A percentile compares a stretch with the other conserved stretches of the same genome.
Conservation (phyloP, 2,888 invertebrate species). For the Nephrotoma appendiculata region DNA sequence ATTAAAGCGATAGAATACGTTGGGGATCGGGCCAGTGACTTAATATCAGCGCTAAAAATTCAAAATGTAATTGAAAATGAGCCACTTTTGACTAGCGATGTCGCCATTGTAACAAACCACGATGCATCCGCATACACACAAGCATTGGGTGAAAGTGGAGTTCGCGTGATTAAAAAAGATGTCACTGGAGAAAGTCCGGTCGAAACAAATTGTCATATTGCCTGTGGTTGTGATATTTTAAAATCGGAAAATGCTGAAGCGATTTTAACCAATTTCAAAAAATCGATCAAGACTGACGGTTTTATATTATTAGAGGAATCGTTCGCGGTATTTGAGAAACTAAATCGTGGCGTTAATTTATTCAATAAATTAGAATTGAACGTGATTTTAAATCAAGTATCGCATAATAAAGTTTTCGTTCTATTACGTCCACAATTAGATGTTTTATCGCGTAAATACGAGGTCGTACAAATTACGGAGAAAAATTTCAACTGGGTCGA, state of each 20-base stretch:
- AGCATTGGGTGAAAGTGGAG: slow-evolving; percentile 41
- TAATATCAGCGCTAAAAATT: slow-evolving; percentile 44
- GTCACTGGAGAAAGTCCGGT: slow-evolving; percentile 37
- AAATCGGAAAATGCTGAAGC: slow-evolving; percentile 37
- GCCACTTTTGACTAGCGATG: slow-evolving; percentile 53
- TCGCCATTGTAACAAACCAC: slow-evolving; percentile 39
- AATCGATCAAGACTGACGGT: slow-evolving; percentile 50
- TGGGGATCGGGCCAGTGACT: slow-evolving; percentile 44
- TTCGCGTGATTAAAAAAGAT: slow-evolving; percentile 53
- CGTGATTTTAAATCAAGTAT: slow-evolving; percentile 45
- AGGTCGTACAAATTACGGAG: slow-evolving; percentile 50
- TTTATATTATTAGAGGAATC: slow-evolving; percentile 62
- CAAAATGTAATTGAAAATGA: slow-evolving; percentile 54
- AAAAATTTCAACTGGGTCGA: slow-evolving; percentile 69
- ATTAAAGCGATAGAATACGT: slow-evolving; percentile 59
- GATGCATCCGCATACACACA: slow-evolving; percentile 38
- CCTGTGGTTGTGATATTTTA: slow-evolving; percentile 50
- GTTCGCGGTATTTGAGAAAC: slow-evolving; percentile 30
- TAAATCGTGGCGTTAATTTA: slow-evolving; percentile 26
- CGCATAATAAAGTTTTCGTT: slow-evolving; percentile 47
- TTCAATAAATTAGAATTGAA: slow-evolving; percentile 35
- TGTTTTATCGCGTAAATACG: slow-evolving; percentile 27
- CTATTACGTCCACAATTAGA: slow-evolving; percentile 39
- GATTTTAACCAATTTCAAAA: slow-evolving; percentile 41
- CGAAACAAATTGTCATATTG: slow-evolving; percentile 53